Conservation (phyloP, 2,113 vertebrate species). For the Trogon surrucura region DNA sequence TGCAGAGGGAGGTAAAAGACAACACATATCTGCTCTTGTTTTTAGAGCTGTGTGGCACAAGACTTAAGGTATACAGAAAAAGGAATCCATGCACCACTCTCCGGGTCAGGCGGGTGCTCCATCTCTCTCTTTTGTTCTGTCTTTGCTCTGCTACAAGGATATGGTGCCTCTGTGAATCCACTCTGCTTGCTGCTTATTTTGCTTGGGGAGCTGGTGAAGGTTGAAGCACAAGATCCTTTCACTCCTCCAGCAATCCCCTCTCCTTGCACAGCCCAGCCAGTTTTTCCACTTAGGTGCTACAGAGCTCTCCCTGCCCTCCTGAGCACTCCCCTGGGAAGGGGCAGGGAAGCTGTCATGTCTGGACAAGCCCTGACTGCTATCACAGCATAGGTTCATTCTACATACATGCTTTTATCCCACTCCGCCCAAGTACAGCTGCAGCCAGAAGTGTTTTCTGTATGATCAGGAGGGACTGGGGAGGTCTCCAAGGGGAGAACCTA, state of each 20-base stretch:
- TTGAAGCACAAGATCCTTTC: slow-evolving; percentile 4
- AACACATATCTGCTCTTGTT: background rate
- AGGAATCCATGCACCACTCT: background rate
- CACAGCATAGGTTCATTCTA: slow-evolving; percentile 19
- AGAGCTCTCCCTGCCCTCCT: slow-evolving; percentile 52
- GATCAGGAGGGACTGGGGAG: background rate
- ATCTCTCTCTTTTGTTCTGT: background rate
- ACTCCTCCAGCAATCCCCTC: slow-evolving; percentile 29
- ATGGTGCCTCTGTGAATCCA: background rate
- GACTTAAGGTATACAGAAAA: background rate
- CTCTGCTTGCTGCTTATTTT: background rate
- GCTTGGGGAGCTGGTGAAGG: background rate
- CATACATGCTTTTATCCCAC: slow-evolving; percentile 44
- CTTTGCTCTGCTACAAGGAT: background rate
- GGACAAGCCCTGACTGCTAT: slow-evolving; percentile 52
- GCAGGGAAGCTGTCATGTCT: slow-evolving; percentile 52
- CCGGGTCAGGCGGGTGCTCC: background rate
- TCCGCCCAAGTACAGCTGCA: slow-evolving; percentile 20
- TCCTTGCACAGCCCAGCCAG: slow-evolving; percentile 51
- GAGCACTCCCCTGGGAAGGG: slow-evolving; percentile 60
- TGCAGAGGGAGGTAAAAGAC: background rate
- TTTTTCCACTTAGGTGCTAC: slow-evolving; percentile 69
- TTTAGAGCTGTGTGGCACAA: background rate
- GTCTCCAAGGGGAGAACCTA: background rate
- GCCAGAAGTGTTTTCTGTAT: background rate